Percentiles rank a stretch among this genome's conserved stretches.
Evolutionary conservation across 23 tunicate genomes (phyloP).

Genomic region (Clavelina lepadiformis): DNA sequence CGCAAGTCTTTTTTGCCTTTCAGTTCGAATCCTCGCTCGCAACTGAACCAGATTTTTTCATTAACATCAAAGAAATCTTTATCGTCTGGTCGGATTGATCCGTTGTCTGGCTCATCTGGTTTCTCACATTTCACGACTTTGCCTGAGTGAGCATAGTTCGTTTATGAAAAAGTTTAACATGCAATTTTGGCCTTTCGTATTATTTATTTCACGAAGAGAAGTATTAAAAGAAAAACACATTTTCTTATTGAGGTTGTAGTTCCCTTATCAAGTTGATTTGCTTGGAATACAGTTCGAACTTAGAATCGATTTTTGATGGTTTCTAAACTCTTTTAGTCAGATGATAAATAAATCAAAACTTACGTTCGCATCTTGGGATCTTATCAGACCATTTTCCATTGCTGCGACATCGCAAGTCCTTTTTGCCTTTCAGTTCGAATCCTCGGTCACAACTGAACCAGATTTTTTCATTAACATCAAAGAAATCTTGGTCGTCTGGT

Average conservation of each 20-base stretch:
- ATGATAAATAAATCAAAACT: no score
- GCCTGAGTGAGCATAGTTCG: no score
- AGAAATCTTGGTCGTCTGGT: no score
- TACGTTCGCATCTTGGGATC: background rate
- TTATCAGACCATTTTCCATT: constrained; percentile 1
- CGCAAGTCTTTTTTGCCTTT: background rate
- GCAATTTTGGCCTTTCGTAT: no score
- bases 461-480: background rate
- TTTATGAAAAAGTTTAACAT: no score
- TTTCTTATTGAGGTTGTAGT: no score
- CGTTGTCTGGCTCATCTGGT: constrained; percentile 24
- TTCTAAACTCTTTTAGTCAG: no score
- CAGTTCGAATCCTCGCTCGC: constrained; percentile 21
- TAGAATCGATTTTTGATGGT: no score
- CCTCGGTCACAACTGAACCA: background rate
- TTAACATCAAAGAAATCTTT: constrained; percentile 8
- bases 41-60: constrained; percentile 29
- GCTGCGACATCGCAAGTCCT: background rate
- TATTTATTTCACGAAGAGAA: no score
- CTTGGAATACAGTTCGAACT: no score
- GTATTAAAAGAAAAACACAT: no score
- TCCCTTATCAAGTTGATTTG: no score
- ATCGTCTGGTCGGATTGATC: background rate
- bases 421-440: background rate
- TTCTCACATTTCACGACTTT: background rate